Conservation (phyloP, 2,888 invertebrate species). For the Ganaspis brasiliensis region DNA sequence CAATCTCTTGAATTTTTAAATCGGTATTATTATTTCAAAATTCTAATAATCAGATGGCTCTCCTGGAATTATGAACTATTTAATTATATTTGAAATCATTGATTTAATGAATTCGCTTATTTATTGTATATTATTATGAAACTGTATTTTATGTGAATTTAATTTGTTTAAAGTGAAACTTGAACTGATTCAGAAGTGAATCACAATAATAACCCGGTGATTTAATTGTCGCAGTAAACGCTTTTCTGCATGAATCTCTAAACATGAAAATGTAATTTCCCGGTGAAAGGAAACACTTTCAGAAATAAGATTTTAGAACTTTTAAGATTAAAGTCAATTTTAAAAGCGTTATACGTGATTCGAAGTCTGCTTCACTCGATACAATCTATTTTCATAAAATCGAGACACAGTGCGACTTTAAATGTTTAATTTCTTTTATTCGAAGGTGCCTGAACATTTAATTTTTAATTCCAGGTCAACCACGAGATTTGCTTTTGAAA, state of each 20-base stretch:
- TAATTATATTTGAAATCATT: neutral
- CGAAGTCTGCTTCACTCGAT: neutral
- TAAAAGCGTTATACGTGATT: neutral
- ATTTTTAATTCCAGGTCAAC: neutral
- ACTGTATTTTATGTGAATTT: neutral
- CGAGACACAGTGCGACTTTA: neutral
- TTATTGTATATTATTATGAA: neutral
- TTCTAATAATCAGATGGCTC: neutral
- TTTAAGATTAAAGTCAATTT: constrained; percentile 6
- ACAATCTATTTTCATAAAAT: neutral
- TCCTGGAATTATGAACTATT: neutral
- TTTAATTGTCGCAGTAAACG: constrained; percentile 8
- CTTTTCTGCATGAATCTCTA: constrained; percentile 11
- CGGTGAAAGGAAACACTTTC: constrained; percentile 22
- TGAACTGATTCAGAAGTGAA: neutral
- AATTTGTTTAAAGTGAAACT: constrained; percentile 14
- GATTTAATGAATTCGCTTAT: neutral
- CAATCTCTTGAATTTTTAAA: neutral
- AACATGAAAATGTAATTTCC: constrained; percentile 26
- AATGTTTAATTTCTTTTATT: neutral
- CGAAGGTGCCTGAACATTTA: neutral
- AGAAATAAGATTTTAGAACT: constrained; percentile 6
- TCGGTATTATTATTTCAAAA: neutral
- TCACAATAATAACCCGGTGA: neutral
- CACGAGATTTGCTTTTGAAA: neutral